phyloP scores from a whole-genome alignment of 1,140 invertebrate genomes.

The Amphibalanus amphitrite region DNA sequence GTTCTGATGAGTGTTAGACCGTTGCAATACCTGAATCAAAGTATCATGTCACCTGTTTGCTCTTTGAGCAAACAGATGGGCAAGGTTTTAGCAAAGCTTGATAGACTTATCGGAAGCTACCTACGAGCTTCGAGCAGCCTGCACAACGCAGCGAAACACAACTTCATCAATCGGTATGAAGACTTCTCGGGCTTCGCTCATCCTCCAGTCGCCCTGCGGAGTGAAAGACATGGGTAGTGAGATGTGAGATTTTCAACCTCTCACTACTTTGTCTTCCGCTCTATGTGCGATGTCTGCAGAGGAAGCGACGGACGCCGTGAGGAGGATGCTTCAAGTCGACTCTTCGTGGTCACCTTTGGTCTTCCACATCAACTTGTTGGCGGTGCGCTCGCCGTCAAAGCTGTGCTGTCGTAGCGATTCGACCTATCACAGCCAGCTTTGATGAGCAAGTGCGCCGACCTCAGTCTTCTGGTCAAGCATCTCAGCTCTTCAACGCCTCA shows the following conservation, averaged over 20 bases:
- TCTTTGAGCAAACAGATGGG: too few relatives aligned
- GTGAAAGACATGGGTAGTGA: constrained; percentile 1
- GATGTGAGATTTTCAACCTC: constrained; percentile 1
- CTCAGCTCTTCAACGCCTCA: too few relatives aligned
- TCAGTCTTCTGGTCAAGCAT: too few relatives aligned
- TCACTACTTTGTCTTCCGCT: neutral
- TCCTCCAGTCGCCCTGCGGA: neutral
- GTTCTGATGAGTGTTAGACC: too few relatives aligned
- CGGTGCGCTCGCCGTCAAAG: neutral
- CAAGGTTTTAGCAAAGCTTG: too few relatives aligned
- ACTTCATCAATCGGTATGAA: too few relatives aligned
- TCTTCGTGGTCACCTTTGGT: neutral
- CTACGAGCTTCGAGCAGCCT: too few relatives aligned
- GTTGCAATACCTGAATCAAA: too few relatives aligned
- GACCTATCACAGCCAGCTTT: neutral
- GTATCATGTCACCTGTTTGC: too few relatives aligned
- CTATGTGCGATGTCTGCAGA: neutral
- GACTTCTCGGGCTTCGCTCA: too few relatives aligned
- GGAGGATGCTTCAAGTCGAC: neutral
- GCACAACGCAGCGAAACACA: too few relatives aligned
- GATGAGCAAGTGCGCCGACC: neutral
- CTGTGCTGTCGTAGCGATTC: neutral
- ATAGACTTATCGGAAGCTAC: too few relatives aligned
- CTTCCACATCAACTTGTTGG: neutral
- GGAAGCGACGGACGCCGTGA: neutral